Evolutionary conservation across 2,113 vertebrate species (phyloP), one percentile per base, ranked within the genome.

Genomic region (Aspiorhynchus laticeps): DNA sequence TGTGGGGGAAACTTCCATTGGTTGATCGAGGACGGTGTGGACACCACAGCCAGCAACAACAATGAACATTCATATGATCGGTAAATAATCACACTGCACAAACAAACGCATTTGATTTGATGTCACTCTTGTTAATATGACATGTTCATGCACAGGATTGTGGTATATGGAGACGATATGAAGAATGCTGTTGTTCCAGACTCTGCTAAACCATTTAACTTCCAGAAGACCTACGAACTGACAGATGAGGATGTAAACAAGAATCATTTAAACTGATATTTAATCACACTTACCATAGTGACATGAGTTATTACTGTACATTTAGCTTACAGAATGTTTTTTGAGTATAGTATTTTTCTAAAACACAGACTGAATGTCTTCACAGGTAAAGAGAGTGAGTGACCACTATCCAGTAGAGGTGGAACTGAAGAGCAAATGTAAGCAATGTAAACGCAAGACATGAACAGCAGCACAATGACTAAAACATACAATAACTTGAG

Each of bases 191-290:
- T 97, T 0, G 91, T 95, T 0, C 92, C 90, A 0, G 0, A 85
- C 38, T 97, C 97, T 0, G 96, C 96, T 2, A 91, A 86, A 88
- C 53, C 95, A 0, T 97, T 96, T 87, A 91, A 97, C 91, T 97
- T 97, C 92, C 94, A 92, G 56, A 17, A 76, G 24, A 93, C 85
- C 0, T 96, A 92, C 0, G 7, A 83, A 0, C 91, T 97, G 69
- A 90, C 74, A 3, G 8, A 81, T 0, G 59, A 94, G 33, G 85
- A 93, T 87, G 97, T 97, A 82, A 81, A 81, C 15, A 31, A 17
- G 0, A 26, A 43, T 78, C 5, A 31, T 53, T 31, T 11, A 1
- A 61, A 61, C 31, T 84, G 2, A 91, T 31, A 53, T 78, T 33
- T 79, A 79, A 79, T 14, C 28, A 79, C 14, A 36, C 8, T 6